A percentile compares a stretch with the other conserved stretches of the same genome.
Evolutionary conservation across 2,797 vertebrate genomes (phyloP).

Genomic region (Pseudomugil tenellus): DNA sequence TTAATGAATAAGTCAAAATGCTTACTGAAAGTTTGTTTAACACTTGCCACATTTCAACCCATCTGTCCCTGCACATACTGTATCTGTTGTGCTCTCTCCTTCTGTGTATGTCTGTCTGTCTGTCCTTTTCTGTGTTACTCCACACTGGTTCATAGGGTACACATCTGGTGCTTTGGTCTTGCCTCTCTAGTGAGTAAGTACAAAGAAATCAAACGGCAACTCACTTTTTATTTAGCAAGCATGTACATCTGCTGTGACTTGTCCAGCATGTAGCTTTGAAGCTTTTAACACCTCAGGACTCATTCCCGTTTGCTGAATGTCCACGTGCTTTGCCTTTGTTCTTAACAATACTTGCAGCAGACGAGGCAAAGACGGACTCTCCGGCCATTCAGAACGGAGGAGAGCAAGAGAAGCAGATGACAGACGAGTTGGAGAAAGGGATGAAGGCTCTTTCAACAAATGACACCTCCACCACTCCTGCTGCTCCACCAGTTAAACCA

Average conservation of each 20-base stretch:
- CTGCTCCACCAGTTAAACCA: conserved; percentile 70
- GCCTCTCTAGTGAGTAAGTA: conserved; percentile 94
- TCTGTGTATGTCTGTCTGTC: conserved; percentile 71
- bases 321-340: conserved; percentile 5
- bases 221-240: conserved; percentile 60
- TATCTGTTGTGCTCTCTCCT: conserved; percentile 66
- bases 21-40: conserved; percentile 1
- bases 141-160: conserved; percentile 86
- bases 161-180: conserved; percentile 88
- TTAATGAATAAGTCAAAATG: conserved; percentile 32
- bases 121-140: conserved; percentile 74
- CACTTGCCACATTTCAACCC: conserved; percentile 62
- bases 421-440: conserved; percentile 89
- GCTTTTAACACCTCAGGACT: neutral
- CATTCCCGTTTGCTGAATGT: conserved; percentile 5
- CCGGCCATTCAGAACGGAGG: conserved; percentile 86
- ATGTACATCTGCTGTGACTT: conserved; percentile 65
- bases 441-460: conserved; percentile 86
- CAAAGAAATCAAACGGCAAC: conserved; percentile 68
- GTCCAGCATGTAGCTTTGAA: conserved; percentile 46
- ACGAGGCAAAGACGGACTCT: conserved; percentile 64
- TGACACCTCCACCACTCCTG: conserved; percentile 73
- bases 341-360: conserved; percentile 38
- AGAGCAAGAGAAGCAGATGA: conserved; percentile 86
- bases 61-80: conserved; percentile 76